These are phyloP conservation scores for Dolichopus griseipennis DNA, from an alignment of 2,888 invertebrate genomes.

Conservation along the genomic window DNA sequence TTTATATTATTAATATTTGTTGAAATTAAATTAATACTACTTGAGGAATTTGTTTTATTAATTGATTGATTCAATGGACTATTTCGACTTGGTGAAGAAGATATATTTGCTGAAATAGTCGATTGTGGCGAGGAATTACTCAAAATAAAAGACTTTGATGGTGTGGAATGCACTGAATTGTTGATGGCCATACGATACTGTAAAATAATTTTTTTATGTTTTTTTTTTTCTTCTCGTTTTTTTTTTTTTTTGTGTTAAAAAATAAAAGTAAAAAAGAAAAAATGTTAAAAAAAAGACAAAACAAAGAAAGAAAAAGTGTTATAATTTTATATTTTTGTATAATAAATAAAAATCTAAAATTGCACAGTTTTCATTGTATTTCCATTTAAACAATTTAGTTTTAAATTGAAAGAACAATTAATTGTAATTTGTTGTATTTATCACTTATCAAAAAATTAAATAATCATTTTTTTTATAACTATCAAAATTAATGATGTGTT, in stretches of 20 bases:
- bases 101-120: slow-evolving; percentile 37
- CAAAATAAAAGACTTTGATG: slow-evolving; percentile 54
- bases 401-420: no score
- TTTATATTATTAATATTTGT: slow-evolving; percentile 16
- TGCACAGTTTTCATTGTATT: no score
- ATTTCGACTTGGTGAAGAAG: slow-evolving; percentile 40
- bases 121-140: slow-evolving; percentile 42
- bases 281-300: slow-evolving; percentile 17
- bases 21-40: slow-evolving; percentile 38
- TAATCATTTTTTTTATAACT: no score
- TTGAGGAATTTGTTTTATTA: slow-evolving; percentile 40
- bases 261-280: slow-evolving; percentile 26
- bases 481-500: no score
- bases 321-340: slow-evolving; percentile 13
- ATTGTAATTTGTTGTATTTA: no score
- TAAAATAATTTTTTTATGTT: slow-evolving; percentile 19
- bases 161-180: slow-evolving; percentile 56
- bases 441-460: no score
- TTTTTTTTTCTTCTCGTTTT: no score
- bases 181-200: slow-evolving; percentile 86
- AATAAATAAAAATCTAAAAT: no score
- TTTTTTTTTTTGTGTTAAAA: slow-evolving; percentile 24
- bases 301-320: slow-evolving; percentile 17
- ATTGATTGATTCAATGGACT: slow-evolving; percentile 45
- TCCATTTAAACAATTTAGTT: no score